A percentile compares a stretch with the other conserved stretches of the same genome.
Evolutionary conservation across 2,888 invertebrate genomes (phyloP).

Genomic region (Cacoxenus indagator): DNA sequence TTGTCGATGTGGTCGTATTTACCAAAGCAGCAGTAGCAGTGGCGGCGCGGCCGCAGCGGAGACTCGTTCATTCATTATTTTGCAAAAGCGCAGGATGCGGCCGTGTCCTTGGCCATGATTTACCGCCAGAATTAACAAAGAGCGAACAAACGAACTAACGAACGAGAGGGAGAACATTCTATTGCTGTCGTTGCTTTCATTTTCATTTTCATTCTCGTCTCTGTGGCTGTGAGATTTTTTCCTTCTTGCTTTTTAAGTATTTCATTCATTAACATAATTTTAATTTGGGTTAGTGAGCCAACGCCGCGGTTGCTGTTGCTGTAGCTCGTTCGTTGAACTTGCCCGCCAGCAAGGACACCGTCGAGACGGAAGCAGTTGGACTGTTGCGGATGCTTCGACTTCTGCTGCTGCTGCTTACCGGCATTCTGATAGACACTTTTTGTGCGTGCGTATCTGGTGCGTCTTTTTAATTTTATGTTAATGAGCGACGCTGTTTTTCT

Average conservation of each 20-base stretch:
- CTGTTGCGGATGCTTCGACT: neutral
- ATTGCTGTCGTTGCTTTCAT: neutral
- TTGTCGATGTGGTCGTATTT: constrained; percentile 25
- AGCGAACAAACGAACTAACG: constrained; percentile 2
- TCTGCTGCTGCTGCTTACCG: constrained; percentile 40
- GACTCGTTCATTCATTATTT: neutral
- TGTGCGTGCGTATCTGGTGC: constrained; percentile 26
- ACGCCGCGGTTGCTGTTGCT: constrained; percentile 34
- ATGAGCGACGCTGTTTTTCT: constrained; percentile 44
- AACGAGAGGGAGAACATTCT: neutral
- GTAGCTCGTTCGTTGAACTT: constrained; percentile 56
- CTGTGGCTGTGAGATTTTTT: neutral
- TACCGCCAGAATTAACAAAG: constrained; percentile 29
- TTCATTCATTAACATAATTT: constrained; percentile 67
- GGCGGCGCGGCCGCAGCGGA: neutral
- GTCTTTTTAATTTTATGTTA: constrained; percentile 55
- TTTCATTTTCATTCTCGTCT: neutral
- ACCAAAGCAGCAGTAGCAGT: neutral
- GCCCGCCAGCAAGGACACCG: constrained; percentile 8
- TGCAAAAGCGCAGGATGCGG: constrained; percentile 19
- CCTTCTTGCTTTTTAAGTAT: constrained; percentile 23
- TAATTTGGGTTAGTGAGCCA: constrained; percentile 68
- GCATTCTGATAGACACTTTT: constrained; percentile 35
- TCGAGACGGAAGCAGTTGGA: neutral
- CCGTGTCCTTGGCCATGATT: constrained; percentile 66